These are phyloP conservation scores for Ciconia maguari DNA, from an alignment of 2,113 vertebrate genomes.

Conservation along the genomic window DNA sequence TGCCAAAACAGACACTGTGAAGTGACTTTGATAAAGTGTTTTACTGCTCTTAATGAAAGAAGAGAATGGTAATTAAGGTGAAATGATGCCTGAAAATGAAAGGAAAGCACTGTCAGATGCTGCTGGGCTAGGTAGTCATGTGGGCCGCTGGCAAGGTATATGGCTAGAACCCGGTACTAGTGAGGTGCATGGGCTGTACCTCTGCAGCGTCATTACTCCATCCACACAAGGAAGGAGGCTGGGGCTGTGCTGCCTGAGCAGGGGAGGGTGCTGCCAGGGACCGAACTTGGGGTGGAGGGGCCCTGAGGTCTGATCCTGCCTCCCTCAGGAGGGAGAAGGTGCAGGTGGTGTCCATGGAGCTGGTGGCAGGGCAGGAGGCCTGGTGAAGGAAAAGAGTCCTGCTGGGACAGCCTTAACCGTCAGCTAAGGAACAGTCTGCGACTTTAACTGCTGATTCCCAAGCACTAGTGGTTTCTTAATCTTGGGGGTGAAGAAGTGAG, in stretches of 20 bases:
- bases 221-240: not conserved
- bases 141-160: not conserved
- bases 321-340: not conserved
- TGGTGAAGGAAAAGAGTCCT: not conserved
- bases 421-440: not conserved
- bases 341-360: not conserved
- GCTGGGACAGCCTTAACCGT: not conserved
- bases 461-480: not conserved
- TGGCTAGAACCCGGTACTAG: not conserved
- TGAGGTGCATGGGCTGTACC: fast-evolving
- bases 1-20: not conserved
- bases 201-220: not conserved
- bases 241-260: not conserved
- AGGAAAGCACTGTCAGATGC: not conserved
- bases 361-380: not conserved
- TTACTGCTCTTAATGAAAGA: not conserved
- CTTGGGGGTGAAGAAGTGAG: not conserved
- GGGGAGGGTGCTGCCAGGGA: no score
- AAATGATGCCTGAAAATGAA: not conserved
- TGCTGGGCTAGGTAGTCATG: not conserved
- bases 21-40: not conserved
- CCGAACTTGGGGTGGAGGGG: not conserved
- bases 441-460: not conserved
- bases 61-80: not conserved
- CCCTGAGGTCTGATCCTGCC: not conserved